Evolutionary conservation across 2,888 invertebrate genomes (phyloP).

Genomic region (Trypoxylon attenuatum): DNA sequence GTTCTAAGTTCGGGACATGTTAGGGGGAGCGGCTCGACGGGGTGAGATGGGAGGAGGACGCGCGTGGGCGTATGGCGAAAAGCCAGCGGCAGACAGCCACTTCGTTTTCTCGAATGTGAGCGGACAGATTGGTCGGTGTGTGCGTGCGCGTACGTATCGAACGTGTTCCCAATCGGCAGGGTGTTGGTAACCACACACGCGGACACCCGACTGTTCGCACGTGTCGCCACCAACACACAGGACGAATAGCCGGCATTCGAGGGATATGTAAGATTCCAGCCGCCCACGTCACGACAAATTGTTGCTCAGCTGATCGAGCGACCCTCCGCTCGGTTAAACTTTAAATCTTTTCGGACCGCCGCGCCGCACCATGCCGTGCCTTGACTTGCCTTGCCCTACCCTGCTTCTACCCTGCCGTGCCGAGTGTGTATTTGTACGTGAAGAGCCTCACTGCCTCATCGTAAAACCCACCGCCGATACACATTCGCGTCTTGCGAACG

Average conservation of each 20-base stretch:
- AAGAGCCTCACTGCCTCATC: no score
- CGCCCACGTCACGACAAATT: conserved; percentile 57
- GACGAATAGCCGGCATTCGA: conserved; percentile 39
- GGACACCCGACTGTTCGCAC: conserved; percentile 12
- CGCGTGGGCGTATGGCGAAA: conserved; percentile 62
- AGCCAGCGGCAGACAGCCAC: conserved; percentile 57
- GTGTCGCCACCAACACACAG: conserved; percentile 32
- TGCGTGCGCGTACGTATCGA: neutral
- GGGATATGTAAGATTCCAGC: conserved; percentile 57
- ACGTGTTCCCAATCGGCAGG: neutral
- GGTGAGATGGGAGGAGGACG: neutral
- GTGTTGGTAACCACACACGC: neutral
- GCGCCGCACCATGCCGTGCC: no score
- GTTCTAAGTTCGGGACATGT: conserved; percentile 54
- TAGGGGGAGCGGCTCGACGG: conserved; percentile 19
- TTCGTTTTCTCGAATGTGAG: conserved; percentile 49
- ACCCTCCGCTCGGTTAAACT: conserved; percentile 35
- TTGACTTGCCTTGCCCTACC: no score
- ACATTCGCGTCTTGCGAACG: conserved; percentile 23
- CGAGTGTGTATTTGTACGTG: neutral
- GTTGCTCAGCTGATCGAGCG: conserved; percentile 55
- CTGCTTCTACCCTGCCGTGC: no score
- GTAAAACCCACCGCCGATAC: conserved; percentile 27
- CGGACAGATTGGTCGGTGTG: conserved; percentile 47
- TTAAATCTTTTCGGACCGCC: conserved; percentile 30